These are phyloP conservation scores for Drosophila takahashii DNA, from an alignment of 1,140 invertebrate species.

Conservation along the genomic window DNA sequence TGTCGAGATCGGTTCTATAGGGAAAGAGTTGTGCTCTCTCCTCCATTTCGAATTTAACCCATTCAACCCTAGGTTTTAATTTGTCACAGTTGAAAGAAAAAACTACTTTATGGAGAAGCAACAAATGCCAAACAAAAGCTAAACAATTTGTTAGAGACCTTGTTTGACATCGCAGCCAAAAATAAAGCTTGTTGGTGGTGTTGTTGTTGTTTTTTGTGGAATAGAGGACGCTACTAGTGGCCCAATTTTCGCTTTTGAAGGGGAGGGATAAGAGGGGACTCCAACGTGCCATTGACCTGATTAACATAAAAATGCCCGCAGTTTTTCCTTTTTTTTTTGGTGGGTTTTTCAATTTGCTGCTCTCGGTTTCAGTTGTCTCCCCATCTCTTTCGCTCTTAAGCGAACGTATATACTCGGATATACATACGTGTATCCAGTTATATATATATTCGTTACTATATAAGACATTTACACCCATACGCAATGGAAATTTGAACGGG, in stretches of 20 bases:
- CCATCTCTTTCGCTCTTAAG: background rate
- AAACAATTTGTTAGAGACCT: conserved; percentile 33
- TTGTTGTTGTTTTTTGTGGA: background rate
- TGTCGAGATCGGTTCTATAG: conserved; percentile 15
- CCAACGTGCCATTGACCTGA: conserved; percentile 73
- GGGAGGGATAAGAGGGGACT: conserved; percentile 3
- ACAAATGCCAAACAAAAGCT: conserved; percentile 18
- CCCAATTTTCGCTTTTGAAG: conserved; percentile 28
- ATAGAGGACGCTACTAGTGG: conserved; percentile 25
- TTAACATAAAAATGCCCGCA: conserved; percentile 75
- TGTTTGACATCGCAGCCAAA: conserved; percentile 17
- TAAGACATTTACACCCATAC: conserved; percentile 51
- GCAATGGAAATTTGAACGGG: conserved; percentile 72
- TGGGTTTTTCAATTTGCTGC: conserved; percentile 51
- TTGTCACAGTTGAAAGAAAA: conserved; percentile 18
- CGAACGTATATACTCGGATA: background rate
- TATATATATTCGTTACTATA: conserved; percentile 28
- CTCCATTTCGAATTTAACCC: conserved; percentile 10
- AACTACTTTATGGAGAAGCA: conserved; percentile 1
- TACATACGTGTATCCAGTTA: conserved; percentile 15
- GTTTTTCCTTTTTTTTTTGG: conserved; percentile 46
- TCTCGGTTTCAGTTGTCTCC: conserved; percentile 41
- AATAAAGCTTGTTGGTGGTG: conserved; percentile 18
- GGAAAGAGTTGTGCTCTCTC: conserved; percentile 16
- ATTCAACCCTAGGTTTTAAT: conserved; percentile 20